Evolutionary conservation across 2,888 invertebrate species (phyloP), one percentile per base, ranked within the genome.

Genomic region (Hedya salicella): DNA sequence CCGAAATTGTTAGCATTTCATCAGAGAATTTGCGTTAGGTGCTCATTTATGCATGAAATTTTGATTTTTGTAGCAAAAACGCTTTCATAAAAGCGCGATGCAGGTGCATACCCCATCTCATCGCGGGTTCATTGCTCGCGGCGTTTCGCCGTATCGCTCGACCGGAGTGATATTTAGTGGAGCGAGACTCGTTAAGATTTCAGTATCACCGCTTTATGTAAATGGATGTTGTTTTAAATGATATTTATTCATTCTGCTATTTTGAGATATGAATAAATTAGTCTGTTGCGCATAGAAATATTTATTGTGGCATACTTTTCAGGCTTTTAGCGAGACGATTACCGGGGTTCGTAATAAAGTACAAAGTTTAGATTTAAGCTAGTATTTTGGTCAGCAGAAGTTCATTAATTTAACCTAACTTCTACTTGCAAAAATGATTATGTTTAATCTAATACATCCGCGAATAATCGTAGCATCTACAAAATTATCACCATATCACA

Each of bases 41-140:
- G 57, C n/a, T 44, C 57, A 56, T 50, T 64, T 64, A 52, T 59
- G 44, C 64, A 40, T 50, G 57, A 8, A n/a, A 57, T 57, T 36
- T 32, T 52, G 21, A 25, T 52, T 44, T 64, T 59, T 59, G 21
- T 39, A 36, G 57, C 32, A 44, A 48, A 64, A 64, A 59, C 44
- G 42, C 17, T 44, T 54, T 62, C 21, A 54, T 44, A 36, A 49
- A 48, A 56, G 17, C 21, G 48, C 56, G 14, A 40, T 57, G 57
- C 50, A 59, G 50, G 57, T 64, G 32, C 57, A 57, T 3, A 21
- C 30, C 17, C 25, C 49, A 63, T 56, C 40, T 56, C 48, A 25
- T 48, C 30, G 21, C 13, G 21, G n/a, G 63, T 49, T 56, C 63
- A 25, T 6, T 30, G 56, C 30, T 25, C 49, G 49, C 19, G 19